Evolutionary conservation across 2,797 vertebrate species (phyloP).

Genomic region (Clarias fuscus): DNA sequence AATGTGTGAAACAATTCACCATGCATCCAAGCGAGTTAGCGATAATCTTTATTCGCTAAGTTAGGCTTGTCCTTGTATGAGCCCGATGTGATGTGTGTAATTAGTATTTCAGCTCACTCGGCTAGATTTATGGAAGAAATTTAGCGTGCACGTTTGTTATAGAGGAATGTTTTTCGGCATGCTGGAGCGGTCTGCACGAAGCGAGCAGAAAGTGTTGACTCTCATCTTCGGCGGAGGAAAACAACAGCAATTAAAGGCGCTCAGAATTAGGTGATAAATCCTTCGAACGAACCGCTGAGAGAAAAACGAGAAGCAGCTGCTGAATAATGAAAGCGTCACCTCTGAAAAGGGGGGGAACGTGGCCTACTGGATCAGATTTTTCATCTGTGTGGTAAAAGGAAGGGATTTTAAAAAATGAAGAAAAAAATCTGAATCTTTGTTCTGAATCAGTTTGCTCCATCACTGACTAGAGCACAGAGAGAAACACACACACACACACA

Average conservation of each 20-base stretch:
- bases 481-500: slow-evolving; percentile 42
- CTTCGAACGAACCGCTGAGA: slow-evolving; percentile 12
- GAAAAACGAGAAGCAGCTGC: background rate
- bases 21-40: slow-evolving; percentile 8
- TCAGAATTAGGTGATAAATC: slow-evolving; percentile 17
- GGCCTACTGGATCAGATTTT: background rate
- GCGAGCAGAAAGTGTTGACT: background rate
- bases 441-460: slow-evolving; percentile 31
- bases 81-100: slow-evolving; percentile 25
- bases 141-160: background rate
- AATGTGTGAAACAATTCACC: background rate
- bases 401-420: too few relatives aligned
- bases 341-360: background rate
- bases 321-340: slow-evolving; percentile 33
- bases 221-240: background rate
- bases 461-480: slow-evolving; percentile 29
- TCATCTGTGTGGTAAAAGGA: background rate
- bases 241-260: slow-evolving; percentile 40
- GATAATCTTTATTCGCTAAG: slow-evolving; percentile 9
- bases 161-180: background rate
- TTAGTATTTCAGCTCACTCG: slow-evolving; percentile 8
- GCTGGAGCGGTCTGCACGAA: background rate
- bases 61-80: slow-evolving; percentile 1
- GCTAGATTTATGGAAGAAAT: background rate
- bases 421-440: slow-evolving; percentile 41